These are phyloP conservation scores for Sanderia malayensis DNA, from an alignment of 30 jellyfish, hydroid and myxozoan species.

Conservation along the genomic window DNA sequence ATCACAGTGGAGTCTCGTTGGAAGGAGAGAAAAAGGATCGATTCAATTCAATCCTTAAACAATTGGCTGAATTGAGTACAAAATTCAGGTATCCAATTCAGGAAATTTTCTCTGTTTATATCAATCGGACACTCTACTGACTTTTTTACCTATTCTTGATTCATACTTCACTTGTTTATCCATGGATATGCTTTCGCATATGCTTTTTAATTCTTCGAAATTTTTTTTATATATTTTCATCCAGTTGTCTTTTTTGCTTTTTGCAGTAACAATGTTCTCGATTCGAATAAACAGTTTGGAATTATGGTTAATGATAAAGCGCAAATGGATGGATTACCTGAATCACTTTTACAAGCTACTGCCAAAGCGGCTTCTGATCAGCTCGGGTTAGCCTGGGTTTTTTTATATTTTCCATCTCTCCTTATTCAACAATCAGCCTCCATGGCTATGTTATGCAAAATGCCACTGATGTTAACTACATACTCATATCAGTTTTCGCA, in stretches of 20 bases:
- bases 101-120: no score
- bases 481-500: no score
- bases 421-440: no score
- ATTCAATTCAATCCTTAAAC: constrained; percentile 36
- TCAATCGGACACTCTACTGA: no score
- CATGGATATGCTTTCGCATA: no score
- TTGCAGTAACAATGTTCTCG: constrained; percentile 71
- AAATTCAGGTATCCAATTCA: constrained; percentile 59
- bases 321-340: constrained; percentile 73
- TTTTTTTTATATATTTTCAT: no score
- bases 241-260: no score
- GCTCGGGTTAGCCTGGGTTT: constrained; percentile 34
- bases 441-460: no score
- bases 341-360: constrained; percentile 37
- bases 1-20: constrained; percentile 67
- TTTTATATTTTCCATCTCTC: background rate
- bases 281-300: constrained; percentile 55
- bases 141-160: background rate
- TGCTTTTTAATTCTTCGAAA: no score
- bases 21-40: constrained; percentile 62
- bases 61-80: constrained; percentile 51
- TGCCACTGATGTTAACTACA: no score
- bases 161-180: background rate
- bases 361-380: constrained; percentile 68
- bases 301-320: constrained; percentile 35